Conservation (phyloP, 2,888 invertebrate genomes). For the Tribolium freemani region DNA sequence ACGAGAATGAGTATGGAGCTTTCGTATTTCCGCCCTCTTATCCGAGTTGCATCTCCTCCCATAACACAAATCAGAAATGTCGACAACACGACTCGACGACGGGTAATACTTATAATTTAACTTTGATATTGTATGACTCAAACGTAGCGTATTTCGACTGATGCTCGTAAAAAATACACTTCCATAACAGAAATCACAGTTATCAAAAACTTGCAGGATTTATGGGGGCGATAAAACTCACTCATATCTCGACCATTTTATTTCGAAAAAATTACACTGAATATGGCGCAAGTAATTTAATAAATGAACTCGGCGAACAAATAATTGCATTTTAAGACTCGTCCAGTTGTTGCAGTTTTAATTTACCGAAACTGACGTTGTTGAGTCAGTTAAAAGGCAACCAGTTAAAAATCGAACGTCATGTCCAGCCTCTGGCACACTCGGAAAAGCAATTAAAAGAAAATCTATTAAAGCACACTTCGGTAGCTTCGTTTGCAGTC, state of each 20-base stretch:
- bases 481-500: neutral
- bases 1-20: conserved; percentile 42
- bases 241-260: neutral
- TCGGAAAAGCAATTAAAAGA: neutral
- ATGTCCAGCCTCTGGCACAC: neutral
- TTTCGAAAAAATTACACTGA: neutral
- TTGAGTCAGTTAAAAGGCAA: neutral
- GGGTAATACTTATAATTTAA: conserved; percentile 34
- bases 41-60: conserved; percentile 53
- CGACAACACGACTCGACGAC: conserved; percentile 52
- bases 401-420: neutral
- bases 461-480: neutral
- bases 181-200: conserved; percentile 42
- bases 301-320: neutral
- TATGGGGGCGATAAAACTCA: conserved; percentile 26
- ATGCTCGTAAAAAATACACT: conserved; percentile 45
- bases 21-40: conserved; percentile 51
- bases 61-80: conserved; percentile 58
- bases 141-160: conserved; percentile 46
- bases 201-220: conserved; percentile 31
- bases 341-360: neutral
- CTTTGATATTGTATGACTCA: conserved; percentile 41
- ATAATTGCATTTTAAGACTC: neutral
- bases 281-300: neutral
- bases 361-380: neutral